phyloP scores from a whole-genome alignment of 2,888 invertebrate species.

The Parnassius mnemosyne region DNA sequence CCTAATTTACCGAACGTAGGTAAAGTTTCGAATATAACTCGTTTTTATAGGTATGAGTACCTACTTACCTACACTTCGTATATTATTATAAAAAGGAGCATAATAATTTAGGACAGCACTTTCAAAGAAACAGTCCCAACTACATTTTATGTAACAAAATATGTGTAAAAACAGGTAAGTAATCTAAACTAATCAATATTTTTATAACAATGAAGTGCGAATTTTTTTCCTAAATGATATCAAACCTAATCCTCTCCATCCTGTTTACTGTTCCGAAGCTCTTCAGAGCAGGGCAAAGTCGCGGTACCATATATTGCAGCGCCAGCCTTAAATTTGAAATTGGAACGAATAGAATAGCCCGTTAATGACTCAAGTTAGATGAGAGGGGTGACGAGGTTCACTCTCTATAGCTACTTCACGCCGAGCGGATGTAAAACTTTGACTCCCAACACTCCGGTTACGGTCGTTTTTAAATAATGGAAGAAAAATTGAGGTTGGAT shows the following conservation, averaged over 20 bases:
- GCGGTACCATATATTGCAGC: slow-evolving; percentile 67
- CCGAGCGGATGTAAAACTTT: slow-evolving; percentile 54
- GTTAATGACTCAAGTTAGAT: slow-evolving; percentile 79
- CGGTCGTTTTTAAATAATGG: slow-evolving; percentile 50
- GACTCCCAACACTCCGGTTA: slow-evolving; percentile 53
- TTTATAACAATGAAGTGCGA: slow-evolving; percentile 5
- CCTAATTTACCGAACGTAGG: too few relatives aligned
- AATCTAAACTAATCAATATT: too few relatives aligned
- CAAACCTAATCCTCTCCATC: slow-evolving; percentile 13
- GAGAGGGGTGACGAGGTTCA: slow-evolving; percentile 51
- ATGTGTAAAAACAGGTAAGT: too few relatives aligned
- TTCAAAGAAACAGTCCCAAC: too few relatives aligned
- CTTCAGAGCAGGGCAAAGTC: slow-evolving; percentile 42
- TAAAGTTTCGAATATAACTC: too few relatives aligned
- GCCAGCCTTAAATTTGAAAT: slow-evolving; percentile 78
- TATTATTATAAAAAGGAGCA: too few relatives aligned
- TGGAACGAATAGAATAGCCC: slow-evolving; percentile 76
- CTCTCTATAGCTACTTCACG: slow-evolving; percentile 46
- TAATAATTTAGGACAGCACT: too few relatives aligned
- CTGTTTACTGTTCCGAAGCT: slow-evolving; percentile 17
- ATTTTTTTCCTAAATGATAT: slow-evolving; percentile 22
- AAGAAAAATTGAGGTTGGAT: slow-evolving; percentile 15
- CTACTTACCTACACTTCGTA: too few relatives aligned
- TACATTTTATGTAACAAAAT: too few relatives aligned
- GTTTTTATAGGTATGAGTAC: too few relatives aligned